Percentiles rank a stretch among this genome's conserved stretches.
phyloP scores from a whole-genome alignment of 2,113 vertebrate species.

The Hiodon alosoides region DNA sequence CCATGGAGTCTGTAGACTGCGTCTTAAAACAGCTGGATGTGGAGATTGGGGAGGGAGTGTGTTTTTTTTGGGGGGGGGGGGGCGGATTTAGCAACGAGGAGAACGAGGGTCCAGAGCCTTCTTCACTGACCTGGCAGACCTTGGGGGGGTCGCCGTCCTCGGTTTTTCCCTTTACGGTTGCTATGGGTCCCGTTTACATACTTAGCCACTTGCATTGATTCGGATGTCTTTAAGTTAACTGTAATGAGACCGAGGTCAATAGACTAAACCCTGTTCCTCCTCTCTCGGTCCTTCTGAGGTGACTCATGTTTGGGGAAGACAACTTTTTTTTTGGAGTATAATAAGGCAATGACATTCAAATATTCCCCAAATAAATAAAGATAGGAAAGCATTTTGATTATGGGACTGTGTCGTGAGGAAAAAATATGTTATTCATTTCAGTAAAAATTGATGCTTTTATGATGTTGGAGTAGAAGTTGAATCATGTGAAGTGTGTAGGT shows the following conservation, averaged over 20 bases:
- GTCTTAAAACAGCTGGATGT: slow-evolving; percentile 34
- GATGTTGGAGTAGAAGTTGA: slow-evolving; percentile 39
- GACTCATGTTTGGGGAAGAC: too few relatives aligned
- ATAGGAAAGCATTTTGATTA: slow-evolving; percentile 40
- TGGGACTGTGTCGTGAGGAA: slow-evolving; percentile 35
- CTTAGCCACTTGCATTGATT: too few relatives aligned
- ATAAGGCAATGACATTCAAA: slow-evolving; percentile 29
- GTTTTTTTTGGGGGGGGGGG: not conserved
- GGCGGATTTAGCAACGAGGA: too few relatives aligned
- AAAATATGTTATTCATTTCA: slow-evolving; percentile 42
- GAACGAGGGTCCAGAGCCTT: too few relatives aligned
- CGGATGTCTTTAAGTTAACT: too few relatives aligned
- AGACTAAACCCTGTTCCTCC: too few relatives aligned
- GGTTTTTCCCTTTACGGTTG: too few relatives aligned
- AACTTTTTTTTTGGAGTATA: too few relatives aligned
- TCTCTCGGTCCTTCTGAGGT: too few relatives aligned
- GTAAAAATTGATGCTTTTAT: slow-evolving; percentile 39
- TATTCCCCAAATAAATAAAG: slow-evolving; percentile 24
- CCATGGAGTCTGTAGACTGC: not conserved
- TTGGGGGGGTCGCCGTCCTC: slow-evolving; percentile 34
- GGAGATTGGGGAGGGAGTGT: slow-evolving; percentile 6
- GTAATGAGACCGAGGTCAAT: too few relatives aligned
- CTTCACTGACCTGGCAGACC: slow-evolving; percentile 28
- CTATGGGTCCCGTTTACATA: too few relatives aligned
- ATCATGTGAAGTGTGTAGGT: slow-evolving; percentile 43